These are phyloP conservation scores for Orthonyx spaldingii DNA, from an alignment of 2,113 vertebrate genomes.

Conservation along the genomic window DNA sequence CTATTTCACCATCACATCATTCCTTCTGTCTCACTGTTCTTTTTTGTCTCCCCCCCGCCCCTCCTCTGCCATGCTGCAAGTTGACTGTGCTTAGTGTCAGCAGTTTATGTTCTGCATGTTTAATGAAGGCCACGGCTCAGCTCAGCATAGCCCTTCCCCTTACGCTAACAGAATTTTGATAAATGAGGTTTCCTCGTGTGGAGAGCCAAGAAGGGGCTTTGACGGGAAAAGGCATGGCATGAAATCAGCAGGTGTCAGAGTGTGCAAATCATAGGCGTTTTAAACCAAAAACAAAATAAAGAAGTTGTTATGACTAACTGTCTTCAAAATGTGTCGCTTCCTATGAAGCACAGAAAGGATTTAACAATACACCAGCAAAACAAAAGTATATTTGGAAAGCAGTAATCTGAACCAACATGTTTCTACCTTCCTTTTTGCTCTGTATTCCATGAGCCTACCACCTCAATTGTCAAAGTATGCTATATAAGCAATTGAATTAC, in stretches of 20 bases:
- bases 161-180: slow-evolving; percentile 75
- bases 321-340: slow-evolving; percentile 9
- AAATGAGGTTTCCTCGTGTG: slow-evolving; percentile 74
- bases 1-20: not conserved
- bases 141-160: slow-evolving; percentile 68
- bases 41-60: not conserved
- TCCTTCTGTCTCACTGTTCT: slow-evolving; percentile 31
- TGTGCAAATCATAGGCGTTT: slow-evolving; percentile 18
- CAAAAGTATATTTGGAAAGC: not conserved
- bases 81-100: slow-evolving; percentile 82
- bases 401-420: not conserved
- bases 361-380: not conserved
- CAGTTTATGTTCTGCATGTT: slow-evolving; percentile 88
- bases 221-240: slow-evolving; percentile 44
- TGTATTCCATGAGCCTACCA: not conserved
- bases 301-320: not conserved
- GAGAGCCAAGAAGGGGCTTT: slow-evolving; percentile 60
- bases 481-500: not conserved
- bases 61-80: slow-evolving; percentile 35
- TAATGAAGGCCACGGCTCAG: slow-evolving; percentile 77
- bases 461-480: not conserved
- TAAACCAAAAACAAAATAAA: slow-evolving; percentile 32
- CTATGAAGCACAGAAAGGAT: not conserved
- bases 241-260: slow-evolving; percentile 55
- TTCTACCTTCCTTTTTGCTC: not conserved